Conservation (phyloP, 2,113 vertebrate genomes). For the Callipepla squamata region DNA sequence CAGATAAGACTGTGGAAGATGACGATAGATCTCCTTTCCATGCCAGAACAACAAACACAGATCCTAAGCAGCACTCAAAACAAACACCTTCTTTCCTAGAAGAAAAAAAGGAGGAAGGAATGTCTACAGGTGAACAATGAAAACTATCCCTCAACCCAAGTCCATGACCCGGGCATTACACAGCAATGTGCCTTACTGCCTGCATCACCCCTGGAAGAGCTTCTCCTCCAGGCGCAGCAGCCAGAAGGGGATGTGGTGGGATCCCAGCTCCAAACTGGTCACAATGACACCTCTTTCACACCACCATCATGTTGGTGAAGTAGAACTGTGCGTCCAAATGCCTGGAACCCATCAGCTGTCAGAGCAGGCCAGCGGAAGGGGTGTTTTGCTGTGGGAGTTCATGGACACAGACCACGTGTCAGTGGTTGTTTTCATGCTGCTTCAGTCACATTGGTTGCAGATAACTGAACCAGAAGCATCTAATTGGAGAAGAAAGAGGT, state of each 20-base stretch:
- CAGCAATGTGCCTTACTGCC: not conserved
- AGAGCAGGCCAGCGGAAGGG: not conserved
- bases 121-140: not conserved
- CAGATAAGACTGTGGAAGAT: fast-evolving
- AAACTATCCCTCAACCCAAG: not conserved
- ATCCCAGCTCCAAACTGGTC: not conserved
- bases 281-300: not conserved
- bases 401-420: not conserved
- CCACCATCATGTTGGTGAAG: not conserved
- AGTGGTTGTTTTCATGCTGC: not conserved
- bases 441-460: slow-evolving; percentile 21
- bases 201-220: not conserved
- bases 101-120: not conserved
- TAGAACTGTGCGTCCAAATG: not conserved
- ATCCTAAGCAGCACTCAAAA: not conserved
- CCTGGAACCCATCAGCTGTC: not conserved
- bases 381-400: not conserved
- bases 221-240: not conserved
- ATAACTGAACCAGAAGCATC: slow-evolving; percentile 42
- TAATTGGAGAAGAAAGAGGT: slow-evolving; percentile 30
- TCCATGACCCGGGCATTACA: fast-evolving
- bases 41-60: not conserved
- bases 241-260: not conserved
- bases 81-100: not conserved
- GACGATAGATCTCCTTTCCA: not conserved